Percentiles rank a stretch among this genome's conserved stretches.
phyloP scores from a whole-genome alignment of 2,113 vertebrate genomes.

The Cyphomyrus plagiostoma region DNA sequence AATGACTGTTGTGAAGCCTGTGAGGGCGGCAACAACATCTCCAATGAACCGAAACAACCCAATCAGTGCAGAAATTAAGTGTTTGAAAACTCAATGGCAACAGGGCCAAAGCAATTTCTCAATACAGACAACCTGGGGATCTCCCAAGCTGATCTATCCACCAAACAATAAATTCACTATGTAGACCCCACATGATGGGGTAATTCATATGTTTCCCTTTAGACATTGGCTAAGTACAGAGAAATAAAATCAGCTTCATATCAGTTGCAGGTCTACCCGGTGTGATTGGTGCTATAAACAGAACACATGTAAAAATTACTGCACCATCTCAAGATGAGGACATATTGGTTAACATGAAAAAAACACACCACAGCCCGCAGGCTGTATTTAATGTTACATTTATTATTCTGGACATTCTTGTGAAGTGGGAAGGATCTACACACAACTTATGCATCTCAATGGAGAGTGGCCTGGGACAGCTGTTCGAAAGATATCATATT shows the following conservation, averaged over 20 bases:
- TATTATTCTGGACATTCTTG: background rate
- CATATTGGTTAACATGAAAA: background rate
- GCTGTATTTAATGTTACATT: background rate
- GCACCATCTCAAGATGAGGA: background rate
- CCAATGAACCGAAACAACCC: background rate
- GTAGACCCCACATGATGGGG: background rate
- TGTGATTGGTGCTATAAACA: background rate
- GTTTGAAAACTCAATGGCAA: background rate
- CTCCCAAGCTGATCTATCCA: background rate
- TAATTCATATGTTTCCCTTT: background rate
- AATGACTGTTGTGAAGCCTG: background rate
- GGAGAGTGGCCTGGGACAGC: background rate
- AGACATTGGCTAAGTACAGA: background rate
- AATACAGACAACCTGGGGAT: background rate
- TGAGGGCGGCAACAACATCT: background rate
- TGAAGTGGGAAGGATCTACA: background rate
- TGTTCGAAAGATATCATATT: background rate
- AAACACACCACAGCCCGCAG: background rate
- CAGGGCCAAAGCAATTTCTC: background rate
- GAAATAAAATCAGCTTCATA: background rate
- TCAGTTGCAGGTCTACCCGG: background rate
- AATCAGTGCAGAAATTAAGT: background rate
- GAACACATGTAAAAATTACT: background rate
- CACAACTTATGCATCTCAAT: background rate
- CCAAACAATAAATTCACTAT: background rate